Evolutionary conservation across 2,113 vertebrate species (phyloP), one percentile per base, ranked within the genome.

Genomic region (Malaclemys terrapin): DNA sequence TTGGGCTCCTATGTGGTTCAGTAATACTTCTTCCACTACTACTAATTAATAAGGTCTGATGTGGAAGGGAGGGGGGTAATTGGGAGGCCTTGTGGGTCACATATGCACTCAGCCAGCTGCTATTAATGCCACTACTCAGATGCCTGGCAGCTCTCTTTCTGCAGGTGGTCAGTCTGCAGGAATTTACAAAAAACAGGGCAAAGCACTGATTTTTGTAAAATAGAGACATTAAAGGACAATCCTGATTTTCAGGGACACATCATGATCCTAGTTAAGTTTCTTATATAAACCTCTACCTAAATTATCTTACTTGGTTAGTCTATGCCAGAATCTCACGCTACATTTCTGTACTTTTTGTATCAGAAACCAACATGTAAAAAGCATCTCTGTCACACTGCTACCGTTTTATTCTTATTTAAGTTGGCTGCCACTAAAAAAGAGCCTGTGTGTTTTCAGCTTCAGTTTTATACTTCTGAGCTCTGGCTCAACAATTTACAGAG

Each of bases 261-360:
- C 72, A 78, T 16, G 59, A 93, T 22, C 54, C 17, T 69, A 86
- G 24, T 80, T 49, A 88, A 80, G 82, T 84, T 80, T 17, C 35
- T 85, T 89, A 52, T 88, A 57, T 24, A 5, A 57, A 4, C 2
- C 12, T 8, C 24, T 20, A 19, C 88, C 20, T 50, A 59, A 54
- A 76, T 84, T 89, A 76, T 4, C 3, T 78, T 54, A 38, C 38
- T 62, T 0, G 0, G 0, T 80, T 86, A 50, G 22, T 84, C 42
- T 52, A 2, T 50, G 53, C 29, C 80, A 19, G 1, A 1, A 72
- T 24, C 84, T 25, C 17, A 86, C 62, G n/a, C 9, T 42, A 90
- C 5, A 80, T 65, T 87, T 24, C 2, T 22, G 29, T 29, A 42
- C 35, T 14, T 86, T 62, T 14, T n/a, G 24, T 72, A 56, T 29